Evolutionary conservation across 2,113 vertebrate genomes (phyloP), one percentile per base, ranked within the genome.

Genomic region (Platysternon megacephalum): DNA sequence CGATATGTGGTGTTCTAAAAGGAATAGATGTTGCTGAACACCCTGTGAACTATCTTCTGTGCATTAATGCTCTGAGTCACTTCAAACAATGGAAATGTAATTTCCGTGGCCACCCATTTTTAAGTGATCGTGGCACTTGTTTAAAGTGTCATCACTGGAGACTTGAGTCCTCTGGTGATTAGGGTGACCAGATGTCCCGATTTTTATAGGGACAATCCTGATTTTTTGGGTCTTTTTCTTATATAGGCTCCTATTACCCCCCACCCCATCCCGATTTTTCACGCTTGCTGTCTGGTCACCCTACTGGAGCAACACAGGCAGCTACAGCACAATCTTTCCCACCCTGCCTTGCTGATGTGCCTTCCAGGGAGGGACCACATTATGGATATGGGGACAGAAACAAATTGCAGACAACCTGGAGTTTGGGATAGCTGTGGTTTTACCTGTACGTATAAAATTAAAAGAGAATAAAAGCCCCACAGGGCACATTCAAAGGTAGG

Each of bases 51-150:
- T 13, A 11, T 79, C 83, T 89, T 42, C 68, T 80, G 35, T 0
- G 2, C 2, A 2, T 68, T 90, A 93, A 86, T 87, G 26, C 80
- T 92, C 55, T 51, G 86, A 53, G 76, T 88, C 86, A 61, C 52
- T 88, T 79, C 81, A 79, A 26, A 3, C 21, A 89, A 10, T 28
- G 48, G 85, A 24, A 92, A 5, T 0, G 0, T n/a, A 19, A 82
- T 82, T 94, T 35, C 72, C 3, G 10, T 19, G 4, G 74, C 76
- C 65, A 53, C 32, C 22, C n/a, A 89, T 24, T 88, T 88, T 87
- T 56, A 35, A 87, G 35, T 28, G 72, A 46, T 5, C 74, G 56
- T 48, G 68, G 17, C 19, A 16, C 29, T 88, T 87, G n/a, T 49
- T 89, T 48, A 11, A 55, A 81, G 13, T 22, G 32, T 44, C 87